phyloP scores from a whole-genome alignment of 1,140 invertebrate genomes.

The Drosophila willistoni region DNA sequence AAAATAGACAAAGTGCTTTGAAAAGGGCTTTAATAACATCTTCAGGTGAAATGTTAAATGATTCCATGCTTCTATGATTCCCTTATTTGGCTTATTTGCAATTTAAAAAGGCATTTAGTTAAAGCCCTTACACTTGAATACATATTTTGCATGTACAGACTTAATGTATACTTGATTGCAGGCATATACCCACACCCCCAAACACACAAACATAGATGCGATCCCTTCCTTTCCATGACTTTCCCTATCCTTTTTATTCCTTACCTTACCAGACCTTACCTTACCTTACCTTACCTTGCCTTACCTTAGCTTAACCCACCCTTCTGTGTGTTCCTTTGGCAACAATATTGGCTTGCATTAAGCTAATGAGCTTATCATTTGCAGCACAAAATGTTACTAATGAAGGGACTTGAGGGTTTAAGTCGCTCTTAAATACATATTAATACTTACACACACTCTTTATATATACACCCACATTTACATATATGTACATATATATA shows the following conservation, averaged over 20 bases:
- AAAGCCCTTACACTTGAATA: constrained; percentile 2
- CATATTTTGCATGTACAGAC: constrained; percentile 41
- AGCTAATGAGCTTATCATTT: constrained; percentile 65
- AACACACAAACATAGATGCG: neutral
- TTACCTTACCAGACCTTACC: no score
- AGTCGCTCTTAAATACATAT: constrained; percentile 36
- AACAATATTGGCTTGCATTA: constrained; percentile 63
- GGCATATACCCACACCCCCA: neutral
- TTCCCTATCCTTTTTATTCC: no score
- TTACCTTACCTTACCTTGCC: no score
- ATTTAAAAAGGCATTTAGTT: constrained; percentile 57
- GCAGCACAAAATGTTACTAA: constrained; percentile 53
- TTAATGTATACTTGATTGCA: constrained; percentile 20
- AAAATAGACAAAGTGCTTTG: constrained; percentile 26
- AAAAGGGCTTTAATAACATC: constrained; percentile 55
- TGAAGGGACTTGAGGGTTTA: constrained; percentile 39
- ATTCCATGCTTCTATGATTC: constrained; percentile 27
- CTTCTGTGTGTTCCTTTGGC: constrained; percentile 15
- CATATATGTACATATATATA: constrained; percentile 18
- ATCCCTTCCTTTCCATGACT: no score
- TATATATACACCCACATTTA: neutral
- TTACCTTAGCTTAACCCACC: no score
- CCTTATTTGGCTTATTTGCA: constrained; percentile 59
- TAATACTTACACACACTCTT: neutral
- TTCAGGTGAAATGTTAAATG: constrained; percentile 27